A percentile compares a stretch with the other conserved stretches of the same genome.
Conservation (phyloP, 2,113 vertebrate species). For the Tachysurus vachellii region DNA sequence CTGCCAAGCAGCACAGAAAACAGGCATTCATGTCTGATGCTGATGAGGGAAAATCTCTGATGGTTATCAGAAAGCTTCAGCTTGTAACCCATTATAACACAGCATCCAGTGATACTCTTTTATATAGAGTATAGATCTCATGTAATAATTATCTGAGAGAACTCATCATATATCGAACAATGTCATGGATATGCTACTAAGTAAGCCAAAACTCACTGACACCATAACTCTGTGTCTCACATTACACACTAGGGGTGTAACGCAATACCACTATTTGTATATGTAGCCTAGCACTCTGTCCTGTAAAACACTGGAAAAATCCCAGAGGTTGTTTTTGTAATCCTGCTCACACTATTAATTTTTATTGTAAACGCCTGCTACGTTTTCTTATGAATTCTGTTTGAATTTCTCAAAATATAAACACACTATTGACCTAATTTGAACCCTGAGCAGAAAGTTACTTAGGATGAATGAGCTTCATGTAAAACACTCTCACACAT, state of each 20-base stretch:
- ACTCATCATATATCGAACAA: neutral
- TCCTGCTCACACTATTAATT: neutral
- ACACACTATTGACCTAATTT: neutral
- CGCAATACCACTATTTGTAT: neutral
- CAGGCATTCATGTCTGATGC: slow-evolving; percentile 17
- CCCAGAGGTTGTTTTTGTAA: neutral
- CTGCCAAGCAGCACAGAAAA: neutral
- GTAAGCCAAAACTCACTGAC: slow-evolving; percentile 18
- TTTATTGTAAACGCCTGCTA: neutral
- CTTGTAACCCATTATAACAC: slow-evolving; percentile 19
- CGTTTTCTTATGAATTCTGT: neutral
- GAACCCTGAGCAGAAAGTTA: neutral
- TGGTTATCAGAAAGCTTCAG: slow-evolving; percentile 26
- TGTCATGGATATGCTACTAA: slow-evolving; percentile 26
- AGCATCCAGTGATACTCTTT: slow-evolving; percentile 31
- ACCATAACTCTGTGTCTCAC: neutral
- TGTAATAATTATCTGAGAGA: slow-evolving; percentile 28
- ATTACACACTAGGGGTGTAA: neutral
- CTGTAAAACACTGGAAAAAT: neutral
- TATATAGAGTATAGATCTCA: slow-evolving; percentile 46
- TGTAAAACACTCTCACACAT: neutral
- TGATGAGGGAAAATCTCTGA: slow-evolving; percentile 25
- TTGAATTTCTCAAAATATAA: neutral
- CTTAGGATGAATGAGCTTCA: neutral
- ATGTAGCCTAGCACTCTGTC: neutral